Percentiles rank a stretch among this genome's conserved stretches.
Evolutionary conservation across 92 coral and sea anemone species (phyloP).

Genomic region (Zoanthus solanderi): DNA sequence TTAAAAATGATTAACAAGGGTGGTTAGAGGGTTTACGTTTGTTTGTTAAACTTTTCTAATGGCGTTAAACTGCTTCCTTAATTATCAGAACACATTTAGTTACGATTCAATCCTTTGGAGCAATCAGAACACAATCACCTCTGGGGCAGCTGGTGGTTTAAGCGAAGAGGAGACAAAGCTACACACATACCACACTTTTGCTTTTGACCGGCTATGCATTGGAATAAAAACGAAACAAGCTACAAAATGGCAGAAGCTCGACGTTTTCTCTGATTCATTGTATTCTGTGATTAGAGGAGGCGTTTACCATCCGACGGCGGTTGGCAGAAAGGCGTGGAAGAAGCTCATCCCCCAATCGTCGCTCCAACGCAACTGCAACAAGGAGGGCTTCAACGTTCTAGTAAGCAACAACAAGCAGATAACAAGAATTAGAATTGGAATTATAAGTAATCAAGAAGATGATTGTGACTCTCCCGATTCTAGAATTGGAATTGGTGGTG

Average conservation of each 20-base stretch:
- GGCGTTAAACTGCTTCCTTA: too few relatives aligned
- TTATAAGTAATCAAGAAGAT: constrained; percentile 60
- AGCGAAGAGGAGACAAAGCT: constrained; percentile 50
- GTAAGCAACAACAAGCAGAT: not conserved
- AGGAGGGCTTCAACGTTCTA: constrained; percentile 55
- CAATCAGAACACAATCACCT: constrained; percentile 11
- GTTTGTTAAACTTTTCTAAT: too few relatives aligned
- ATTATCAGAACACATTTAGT: constrained; percentile 12
- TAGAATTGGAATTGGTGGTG: constrained; percentile 64
- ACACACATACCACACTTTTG: constrained; percentile 41
- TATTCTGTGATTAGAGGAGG: constrained; percentile 33
- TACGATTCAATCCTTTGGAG: constrained; percentile 16
- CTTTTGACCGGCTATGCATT: constrained; percentile 44
- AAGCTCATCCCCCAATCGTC: constrained; percentile 44
- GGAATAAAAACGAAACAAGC: constrained; percentile 35
- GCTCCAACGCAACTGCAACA: constrained; percentile 55
- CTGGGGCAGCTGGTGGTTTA: constrained; percentile 36
- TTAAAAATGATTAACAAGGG: too few relatives aligned
- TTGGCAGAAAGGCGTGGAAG: constrained; percentile 51
- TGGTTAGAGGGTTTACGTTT: too few relatives aligned
- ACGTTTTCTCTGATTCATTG: constrained; percentile 23
- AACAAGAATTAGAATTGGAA: constrained; percentile 55
- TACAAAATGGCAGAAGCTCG: constrained; percentile 44
- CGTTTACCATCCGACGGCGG: not conserved
- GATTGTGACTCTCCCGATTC: constrained; percentile 58